Conservation (phyloP, 1,140 invertebrate species). For the Wiebesia pumilae region DNA sequence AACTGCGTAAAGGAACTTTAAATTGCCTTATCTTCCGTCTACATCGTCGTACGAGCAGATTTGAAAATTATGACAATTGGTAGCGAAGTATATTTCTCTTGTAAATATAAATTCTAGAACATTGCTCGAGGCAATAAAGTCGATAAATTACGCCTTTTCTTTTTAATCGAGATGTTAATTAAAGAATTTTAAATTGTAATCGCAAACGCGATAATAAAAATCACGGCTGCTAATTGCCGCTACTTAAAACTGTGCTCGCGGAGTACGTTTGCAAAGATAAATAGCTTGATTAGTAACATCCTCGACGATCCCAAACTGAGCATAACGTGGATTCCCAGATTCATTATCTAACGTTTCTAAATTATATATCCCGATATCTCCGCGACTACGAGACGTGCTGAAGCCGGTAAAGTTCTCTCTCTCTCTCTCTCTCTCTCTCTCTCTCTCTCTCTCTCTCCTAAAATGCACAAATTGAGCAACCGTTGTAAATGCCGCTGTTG, state of each 20-base stretch:
- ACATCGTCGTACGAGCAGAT: not conserved
- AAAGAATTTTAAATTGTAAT: not conserved
- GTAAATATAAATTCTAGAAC: not conserved
- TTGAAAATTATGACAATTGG: not conserved
- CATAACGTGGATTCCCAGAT: not conserved
- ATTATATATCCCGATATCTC: not conserved
- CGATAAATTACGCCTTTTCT: not conserved
- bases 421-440: too few species aligned
- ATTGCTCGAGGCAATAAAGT: not conserved
- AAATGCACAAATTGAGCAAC: constrained; percentile 2
- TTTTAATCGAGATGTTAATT: not conserved
- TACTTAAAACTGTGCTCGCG: too few species aligned
- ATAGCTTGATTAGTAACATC: not conserved
- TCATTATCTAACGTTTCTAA: not conserved
- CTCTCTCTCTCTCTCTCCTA: not conserved
- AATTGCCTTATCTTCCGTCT: not conserved
- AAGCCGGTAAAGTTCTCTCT: too few species aligned
- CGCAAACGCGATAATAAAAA: not conserved
- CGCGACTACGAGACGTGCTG: too few species aligned
- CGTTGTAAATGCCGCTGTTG: not conserved
- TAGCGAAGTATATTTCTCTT: not conserved
- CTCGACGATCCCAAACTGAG: not conserved
- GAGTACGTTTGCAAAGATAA: not conserved
- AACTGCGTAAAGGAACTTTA: not conserved
- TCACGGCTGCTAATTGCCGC: not conserved